Evolutionary conservation across 1,140 invertebrate species (phyloP).

Genomic region (Pachypeltis micranthus): DNA sequence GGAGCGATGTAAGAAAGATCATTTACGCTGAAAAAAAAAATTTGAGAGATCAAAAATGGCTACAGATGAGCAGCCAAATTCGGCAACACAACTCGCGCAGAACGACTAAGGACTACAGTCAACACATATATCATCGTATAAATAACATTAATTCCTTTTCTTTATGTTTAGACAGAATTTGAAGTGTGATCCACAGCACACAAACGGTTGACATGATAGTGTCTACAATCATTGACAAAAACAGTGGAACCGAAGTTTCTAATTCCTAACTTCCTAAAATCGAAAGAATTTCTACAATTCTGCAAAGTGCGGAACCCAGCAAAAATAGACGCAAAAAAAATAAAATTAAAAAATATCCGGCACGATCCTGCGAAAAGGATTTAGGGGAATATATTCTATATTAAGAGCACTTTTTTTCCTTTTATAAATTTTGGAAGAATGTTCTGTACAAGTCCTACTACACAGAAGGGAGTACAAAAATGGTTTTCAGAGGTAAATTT

Average conservation of each 20-base stretch:
- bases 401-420: conserved; percentile 3
- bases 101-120: not conserved
- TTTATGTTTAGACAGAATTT: not conserved
- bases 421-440: not conserved
- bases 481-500: not conserved
- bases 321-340: not conserved
- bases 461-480: not conserved
- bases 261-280: not conserved
- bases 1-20: not conserved
- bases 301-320: not conserved
- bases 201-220: too few relatives aligned
- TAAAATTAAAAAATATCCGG: not conserved
- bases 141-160: conserved; percentile 2
- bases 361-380: not conserved
- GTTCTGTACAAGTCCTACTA: not conserved
- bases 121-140: conserved; percentile 1
- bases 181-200: not conserved
- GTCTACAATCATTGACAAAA: not conserved
- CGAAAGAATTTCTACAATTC: not conserved
- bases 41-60: not conserved
- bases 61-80: not conserved
- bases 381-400: conserved; percentile 1
- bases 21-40: not conserved
- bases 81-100: not conserved
- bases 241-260: not conserved